A percentile compares a stretch with the other conserved stretches of the same genome.
Evolutionary conservation across 1,140 invertebrate genomes (phyloP).

Genomic region (Arion vulgaris): DNA sequence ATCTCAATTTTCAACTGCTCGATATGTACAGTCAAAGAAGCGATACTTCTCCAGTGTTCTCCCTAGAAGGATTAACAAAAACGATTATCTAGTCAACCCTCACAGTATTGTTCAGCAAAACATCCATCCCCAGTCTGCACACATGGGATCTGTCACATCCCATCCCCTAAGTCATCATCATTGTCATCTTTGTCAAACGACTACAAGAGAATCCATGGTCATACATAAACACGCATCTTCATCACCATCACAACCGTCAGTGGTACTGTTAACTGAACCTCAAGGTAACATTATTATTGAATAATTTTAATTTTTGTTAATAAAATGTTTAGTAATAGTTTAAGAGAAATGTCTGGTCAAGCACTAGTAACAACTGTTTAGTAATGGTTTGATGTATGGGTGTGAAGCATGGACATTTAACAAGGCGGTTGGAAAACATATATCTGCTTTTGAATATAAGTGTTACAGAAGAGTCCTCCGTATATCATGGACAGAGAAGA

Average conservation of each 20-base stretch:
- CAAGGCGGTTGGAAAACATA: too few species aligned
- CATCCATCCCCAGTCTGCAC: constrained; percentile 23
- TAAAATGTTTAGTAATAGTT: neutral
- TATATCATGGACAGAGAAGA: too few species aligned
- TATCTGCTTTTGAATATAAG: too few species aligned
- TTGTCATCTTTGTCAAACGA: neutral
- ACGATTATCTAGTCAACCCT: constrained; percentile 21
- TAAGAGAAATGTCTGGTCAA: too few species aligned
- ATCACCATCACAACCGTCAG: constrained; percentile 18
- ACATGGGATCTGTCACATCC: neutral
- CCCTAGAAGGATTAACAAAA: neutral
- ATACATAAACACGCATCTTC: neutral
- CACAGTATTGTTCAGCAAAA: constrained; percentile 25
- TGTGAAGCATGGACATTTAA: too few species aligned
- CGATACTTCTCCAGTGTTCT: neutral
- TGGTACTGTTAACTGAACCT: constrained; percentile 46
- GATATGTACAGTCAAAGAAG: too few species aligned
- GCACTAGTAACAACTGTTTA: too few species aligned
- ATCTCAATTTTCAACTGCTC: neutral
- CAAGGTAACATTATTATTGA: constrained; percentile 42
- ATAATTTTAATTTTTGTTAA: neutral
- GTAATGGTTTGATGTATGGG: too few species aligned
- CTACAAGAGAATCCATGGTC: neutral
- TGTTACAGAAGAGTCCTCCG: too few species aligned
- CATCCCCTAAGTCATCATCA: neutral